Conservation (phyloP, 2,797 vertebrate species). For the Amblyraja radiata region DNA sequence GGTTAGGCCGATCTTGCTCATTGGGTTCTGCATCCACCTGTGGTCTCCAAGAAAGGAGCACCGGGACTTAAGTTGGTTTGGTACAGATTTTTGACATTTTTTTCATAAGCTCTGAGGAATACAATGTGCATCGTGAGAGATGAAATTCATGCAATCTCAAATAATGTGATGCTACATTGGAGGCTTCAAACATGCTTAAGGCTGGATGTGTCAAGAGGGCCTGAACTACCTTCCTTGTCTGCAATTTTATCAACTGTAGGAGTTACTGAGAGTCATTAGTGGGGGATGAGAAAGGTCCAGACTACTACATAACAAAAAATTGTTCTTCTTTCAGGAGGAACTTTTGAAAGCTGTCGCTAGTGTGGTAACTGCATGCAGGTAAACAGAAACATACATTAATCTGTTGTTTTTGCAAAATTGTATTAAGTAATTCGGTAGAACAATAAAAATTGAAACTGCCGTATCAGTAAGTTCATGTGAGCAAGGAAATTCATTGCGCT, state of each 20-base stretch:
- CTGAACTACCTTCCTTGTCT: background rate
- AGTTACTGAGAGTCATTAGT: background rate
- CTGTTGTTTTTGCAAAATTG: background rate
- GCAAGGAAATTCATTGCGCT: too few relatives aligned
- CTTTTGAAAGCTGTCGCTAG: constrained; percentile 86
- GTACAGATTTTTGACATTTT: too few relatives aligned
- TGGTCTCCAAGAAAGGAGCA: background rate
- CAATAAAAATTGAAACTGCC: too few relatives aligned
- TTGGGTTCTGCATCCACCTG: background rate
- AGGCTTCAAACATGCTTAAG: background rate
- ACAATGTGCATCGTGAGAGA: too few relatives aligned
- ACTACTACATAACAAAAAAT: background rate
- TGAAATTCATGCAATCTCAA: background rate
- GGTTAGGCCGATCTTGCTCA: background rate
- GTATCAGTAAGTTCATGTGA: background rate
- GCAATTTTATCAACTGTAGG: background rate
- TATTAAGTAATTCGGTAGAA: background rate
- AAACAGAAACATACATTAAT: constrained; percentile 38
- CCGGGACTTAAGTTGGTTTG: too few relatives aligned
- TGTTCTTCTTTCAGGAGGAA: constrained; percentile 70
- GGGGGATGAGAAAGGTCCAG: background rate
- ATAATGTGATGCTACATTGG: background rate
- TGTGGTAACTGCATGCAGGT: constrained; percentile 83
- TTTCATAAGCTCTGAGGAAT: background rate
- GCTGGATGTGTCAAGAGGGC: background rate